These are phyloP conservation scores for Ceratotherium simum DNA, from an alignment of 2,113 vertebrate genomes.

Conservation along the genomic window DNA sequence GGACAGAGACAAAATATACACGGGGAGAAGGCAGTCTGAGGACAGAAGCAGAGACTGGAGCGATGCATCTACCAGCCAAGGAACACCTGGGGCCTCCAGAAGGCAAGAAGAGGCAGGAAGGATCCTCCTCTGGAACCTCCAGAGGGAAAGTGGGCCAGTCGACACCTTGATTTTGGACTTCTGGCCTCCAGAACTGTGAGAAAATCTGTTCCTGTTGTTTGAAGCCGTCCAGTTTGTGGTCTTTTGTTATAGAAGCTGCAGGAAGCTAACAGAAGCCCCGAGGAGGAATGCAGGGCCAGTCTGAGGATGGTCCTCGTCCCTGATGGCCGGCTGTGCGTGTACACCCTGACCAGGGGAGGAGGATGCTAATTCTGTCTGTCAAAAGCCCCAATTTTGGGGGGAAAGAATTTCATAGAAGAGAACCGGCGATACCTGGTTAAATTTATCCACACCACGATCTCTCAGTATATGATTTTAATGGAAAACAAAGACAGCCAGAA, in stretches of 20 bases:
- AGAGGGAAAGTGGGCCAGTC: not conserved
- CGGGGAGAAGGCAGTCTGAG: too few species aligned
- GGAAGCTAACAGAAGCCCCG: not conserved
- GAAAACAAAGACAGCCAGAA: not conserved
- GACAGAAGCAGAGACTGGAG: not conserved
- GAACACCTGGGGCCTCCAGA: not conserved
- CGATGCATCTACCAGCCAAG: too few species aligned
- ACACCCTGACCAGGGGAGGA: rapidly evolving
- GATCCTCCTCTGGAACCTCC: not conserved
- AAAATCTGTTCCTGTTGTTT: rapidly evolving
- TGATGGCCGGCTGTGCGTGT: rapidly evolving
- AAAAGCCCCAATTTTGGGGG: too few species aligned
- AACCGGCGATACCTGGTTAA: not conserved
- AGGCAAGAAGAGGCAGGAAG: not conserved
- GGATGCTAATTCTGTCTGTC: rapidly evolving
- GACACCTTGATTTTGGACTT: not conserved
- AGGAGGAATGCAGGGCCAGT: not conserved
- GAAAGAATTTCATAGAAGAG: not conserved
- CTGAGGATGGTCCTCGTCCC: rapidly evolving
- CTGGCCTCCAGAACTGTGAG: not conserved
- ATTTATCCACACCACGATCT: rapidly evolving
- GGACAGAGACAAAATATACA: not conserved
- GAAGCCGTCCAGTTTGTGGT: too few species aligned
- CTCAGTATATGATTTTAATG: rapidly evolving
- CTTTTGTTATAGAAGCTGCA: not conserved